phyloP scores from a whole-genome alignment of 2,888 invertebrate genomes.

The Sesia apiformis region DNA sequence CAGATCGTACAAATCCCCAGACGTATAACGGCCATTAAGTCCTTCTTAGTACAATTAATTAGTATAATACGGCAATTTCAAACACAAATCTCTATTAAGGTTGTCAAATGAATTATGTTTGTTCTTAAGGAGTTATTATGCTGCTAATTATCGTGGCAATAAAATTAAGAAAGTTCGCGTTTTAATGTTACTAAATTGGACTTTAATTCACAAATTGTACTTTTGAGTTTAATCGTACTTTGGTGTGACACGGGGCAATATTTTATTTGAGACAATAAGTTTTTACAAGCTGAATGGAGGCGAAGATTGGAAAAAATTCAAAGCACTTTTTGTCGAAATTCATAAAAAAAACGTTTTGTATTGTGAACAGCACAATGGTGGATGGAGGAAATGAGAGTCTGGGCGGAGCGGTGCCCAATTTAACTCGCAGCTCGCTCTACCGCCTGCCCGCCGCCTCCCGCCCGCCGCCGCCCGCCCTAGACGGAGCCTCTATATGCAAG shows the following conservation, averaged over 20 bases:
- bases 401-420: slow-evolving; percentile 65
- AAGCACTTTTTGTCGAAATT: slow-evolving; percentile 70
- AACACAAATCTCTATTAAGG: slow-evolving; percentile 60
- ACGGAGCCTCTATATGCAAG: slow-evolving; percentile 19
- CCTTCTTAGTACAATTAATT: slow-evolving; percentile 66
- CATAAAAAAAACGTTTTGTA: slow-evolving; percentile 69
- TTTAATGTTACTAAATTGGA: slow-evolving; percentile 20
- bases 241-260: slow-evolving; percentile 17
- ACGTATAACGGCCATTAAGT: slow-evolving; percentile 55
- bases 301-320: slow-evolving; percentile 72
- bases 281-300: slow-evolving; percentile 62
- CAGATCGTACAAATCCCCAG: slow-evolving; percentile 42
- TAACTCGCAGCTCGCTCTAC: slow-evolving; percentile 40
- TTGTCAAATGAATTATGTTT: slow-evolving; percentile 60
- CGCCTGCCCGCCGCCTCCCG: slow-evolving; percentile 17
- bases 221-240: slow-evolving; percentile 31
- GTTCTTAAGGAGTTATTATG: slow-evolving; percentile 64
- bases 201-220: slow-evolving; percentile 15
- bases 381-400: slow-evolving; percentile 72
- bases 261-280: slow-evolving; percentile 59
- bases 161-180: slow-evolving; percentile 51
- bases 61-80: slow-evolving; percentile 67
- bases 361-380: slow-evolving; percentile 67
- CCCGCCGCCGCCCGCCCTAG: slow-evolving; percentile 12
- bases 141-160: slow-evolving; percentile 54